Conservation (phyloP, 2,113 vertebrate species). For the Tursiops truncatus region DNA sequence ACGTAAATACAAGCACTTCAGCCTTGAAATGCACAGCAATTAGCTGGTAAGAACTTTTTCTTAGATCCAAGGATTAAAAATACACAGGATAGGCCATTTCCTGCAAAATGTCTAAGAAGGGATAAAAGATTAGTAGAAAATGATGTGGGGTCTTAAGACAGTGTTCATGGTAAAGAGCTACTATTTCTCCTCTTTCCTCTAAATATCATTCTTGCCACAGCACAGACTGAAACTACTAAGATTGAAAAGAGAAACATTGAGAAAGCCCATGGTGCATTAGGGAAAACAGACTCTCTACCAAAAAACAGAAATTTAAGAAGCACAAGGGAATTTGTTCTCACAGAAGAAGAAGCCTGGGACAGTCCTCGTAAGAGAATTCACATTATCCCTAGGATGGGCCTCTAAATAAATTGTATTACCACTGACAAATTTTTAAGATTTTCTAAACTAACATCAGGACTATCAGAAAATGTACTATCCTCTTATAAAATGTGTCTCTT, state of each 20-base stretch:
- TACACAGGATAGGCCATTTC: not conserved
- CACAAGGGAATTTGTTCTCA: conserved; percentile 18
- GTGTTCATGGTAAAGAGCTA: not conserved
- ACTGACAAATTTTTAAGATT: not conserved
- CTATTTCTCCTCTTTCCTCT: not conserved
- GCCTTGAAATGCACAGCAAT: not conserved
- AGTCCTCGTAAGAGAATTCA: not conserved
- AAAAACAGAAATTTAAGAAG: conserved; percentile 59
- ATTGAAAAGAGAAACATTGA: not conserved
- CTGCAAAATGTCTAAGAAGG: conserved; percentile 12
- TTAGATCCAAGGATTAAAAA: not conserved
- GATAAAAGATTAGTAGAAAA: not conserved
- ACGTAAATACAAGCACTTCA: not conserved
- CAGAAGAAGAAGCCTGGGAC: not conserved
- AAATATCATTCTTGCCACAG: conserved; percentile 22
- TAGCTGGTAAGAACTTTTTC: not conserved
- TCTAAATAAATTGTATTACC: not conserved
- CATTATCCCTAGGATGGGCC: not conserved
- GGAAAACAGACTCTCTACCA: conserved; percentile 21
- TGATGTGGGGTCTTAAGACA: not conserved
- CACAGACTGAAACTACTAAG: not conserved
- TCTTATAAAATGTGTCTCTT: not conserved
- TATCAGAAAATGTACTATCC: not conserved
- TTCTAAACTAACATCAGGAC: not conserved
- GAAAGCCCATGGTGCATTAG: conserved; percentile 25